Conservation (phyloP, 2,113 vertebrate species). For the Solenodon paradoxus region DNA sequence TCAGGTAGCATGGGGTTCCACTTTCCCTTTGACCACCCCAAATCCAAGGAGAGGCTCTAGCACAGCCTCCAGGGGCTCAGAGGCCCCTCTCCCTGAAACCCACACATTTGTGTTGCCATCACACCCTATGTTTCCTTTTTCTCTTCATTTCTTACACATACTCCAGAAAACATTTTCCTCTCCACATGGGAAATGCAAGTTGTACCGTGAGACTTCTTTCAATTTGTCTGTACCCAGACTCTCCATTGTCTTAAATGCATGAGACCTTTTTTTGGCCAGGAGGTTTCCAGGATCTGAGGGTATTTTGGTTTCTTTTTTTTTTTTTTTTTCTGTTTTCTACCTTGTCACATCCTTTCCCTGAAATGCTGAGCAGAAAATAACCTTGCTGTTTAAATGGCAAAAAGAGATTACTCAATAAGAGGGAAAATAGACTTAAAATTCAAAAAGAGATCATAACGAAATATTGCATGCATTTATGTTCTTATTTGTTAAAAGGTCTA, state of each 20-base stretch:
- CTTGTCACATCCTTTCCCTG: background rate
- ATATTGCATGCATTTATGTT: background rate
- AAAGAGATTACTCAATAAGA: background rate
- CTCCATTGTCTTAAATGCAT: background rate
- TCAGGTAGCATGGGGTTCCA: background rate
- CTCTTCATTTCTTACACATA: background rate
- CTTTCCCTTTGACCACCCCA: background rate
- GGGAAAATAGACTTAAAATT: background rate
- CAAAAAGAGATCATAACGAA: background rate
- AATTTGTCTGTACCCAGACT: background rate
- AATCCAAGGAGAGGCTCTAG: background rate
- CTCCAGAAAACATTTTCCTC: background rate
- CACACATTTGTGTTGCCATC: background rate
- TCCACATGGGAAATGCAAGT: background rate
- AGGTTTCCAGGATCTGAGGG: background rate
- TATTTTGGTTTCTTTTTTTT: background rate
- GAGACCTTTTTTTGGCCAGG: background rate
- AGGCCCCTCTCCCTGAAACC: background rate
- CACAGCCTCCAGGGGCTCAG: background rate
- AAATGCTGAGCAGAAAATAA: background rate
- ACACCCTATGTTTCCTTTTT: background rate
- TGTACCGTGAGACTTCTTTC: background rate
- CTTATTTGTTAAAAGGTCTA: conserved; percentile 7
- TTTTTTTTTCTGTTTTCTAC: background rate
- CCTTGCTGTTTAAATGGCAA: background rate